Evolutionary conservation across 2,888 invertebrate genomes (phyloP).

Genomic region (Tetragnatha montana): DNA sequence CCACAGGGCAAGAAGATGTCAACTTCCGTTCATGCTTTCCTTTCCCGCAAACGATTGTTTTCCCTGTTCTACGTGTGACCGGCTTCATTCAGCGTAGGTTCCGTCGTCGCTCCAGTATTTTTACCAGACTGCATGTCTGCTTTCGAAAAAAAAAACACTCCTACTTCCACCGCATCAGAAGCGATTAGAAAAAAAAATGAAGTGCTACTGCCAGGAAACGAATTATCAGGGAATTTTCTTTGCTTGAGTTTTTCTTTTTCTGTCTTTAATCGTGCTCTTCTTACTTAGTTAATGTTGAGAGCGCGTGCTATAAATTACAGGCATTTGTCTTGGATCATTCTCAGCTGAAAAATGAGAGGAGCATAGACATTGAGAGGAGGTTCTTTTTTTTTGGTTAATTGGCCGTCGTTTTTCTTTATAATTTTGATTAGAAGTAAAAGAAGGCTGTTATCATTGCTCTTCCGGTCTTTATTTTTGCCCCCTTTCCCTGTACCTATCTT

Average conservation of each 20-base stretch:
- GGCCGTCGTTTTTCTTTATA: constrained; percentile 23
- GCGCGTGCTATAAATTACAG: constrained; percentile 53
- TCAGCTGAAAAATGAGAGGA: neutral
- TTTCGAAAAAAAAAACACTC: neutral
- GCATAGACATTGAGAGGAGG: too few species aligned
- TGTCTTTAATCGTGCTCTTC: neutral
- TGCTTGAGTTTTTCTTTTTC: constrained; percentile 5
- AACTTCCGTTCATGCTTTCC: constrained; percentile 21
- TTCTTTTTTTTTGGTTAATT: constrained; percentile 21
- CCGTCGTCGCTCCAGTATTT: constrained; percentile 36
- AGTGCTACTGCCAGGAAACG: constrained; percentile 15
- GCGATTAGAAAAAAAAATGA: constrained; percentile 11
- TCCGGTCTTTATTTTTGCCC: constrained; percentile 33
- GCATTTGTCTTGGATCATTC: constrained; percentile 47
- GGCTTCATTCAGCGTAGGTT: constrained; percentile 19
- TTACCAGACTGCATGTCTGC: constrained; percentile 54
- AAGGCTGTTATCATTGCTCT: constrained; percentile 16
- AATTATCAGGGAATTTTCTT: constrained; percentile 38
- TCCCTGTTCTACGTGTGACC: neutral
- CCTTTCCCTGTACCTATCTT: neutral
- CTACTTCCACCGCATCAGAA: neutral
- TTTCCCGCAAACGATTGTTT: neutral
- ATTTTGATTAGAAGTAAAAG: constrained; percentile 20
- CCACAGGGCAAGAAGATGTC: constrained; percentile 25
- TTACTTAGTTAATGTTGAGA: constrained; percentile 6